phyloP scores from a whole-genome alignment of 2,113 vertebrate species.

The Dendropsophus ebraccatus region DNA sequence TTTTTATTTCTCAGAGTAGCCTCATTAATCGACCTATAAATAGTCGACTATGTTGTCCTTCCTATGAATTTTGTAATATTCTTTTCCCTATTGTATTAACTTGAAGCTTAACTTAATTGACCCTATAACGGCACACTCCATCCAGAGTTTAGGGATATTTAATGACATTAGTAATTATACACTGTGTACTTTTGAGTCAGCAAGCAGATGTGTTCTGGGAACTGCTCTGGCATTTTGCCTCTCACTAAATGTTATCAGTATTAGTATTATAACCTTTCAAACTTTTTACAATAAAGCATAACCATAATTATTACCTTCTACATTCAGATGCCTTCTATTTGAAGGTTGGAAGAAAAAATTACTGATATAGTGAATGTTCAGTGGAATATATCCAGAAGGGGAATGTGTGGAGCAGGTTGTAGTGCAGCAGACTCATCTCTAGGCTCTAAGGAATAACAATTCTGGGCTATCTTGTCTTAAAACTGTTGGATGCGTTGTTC shows the following conservation, averaged over 20 bases:
- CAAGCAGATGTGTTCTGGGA: constrained; percentile 39
- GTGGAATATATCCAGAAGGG: neutral
- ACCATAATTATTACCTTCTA: neutral
- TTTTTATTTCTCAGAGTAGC: neutral
- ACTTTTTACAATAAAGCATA: constrained; percentile 8
- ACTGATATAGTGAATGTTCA: neutral
- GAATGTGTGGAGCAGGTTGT: neutral
- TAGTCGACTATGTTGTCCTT: neutral
- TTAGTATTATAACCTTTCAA: constrained; percentile 27
- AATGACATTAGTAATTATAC: constrained; percentile 45
- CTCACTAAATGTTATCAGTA: constrained; percentile 34
- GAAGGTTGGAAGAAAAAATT: neutral
- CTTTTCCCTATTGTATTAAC: constrained; percentile 5
- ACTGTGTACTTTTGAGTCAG: constrained; percentile 41
- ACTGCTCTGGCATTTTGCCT: constrained; percentile 30
- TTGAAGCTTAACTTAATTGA: constrained; percentile 34
- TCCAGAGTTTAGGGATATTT: neutral
- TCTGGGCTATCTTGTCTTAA: too few relatives aligned
- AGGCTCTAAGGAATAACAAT: too few relatives aligned
- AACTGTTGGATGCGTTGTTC: too few relatives aligned
- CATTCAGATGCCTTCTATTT: neutral
- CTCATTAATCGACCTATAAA: neutral
- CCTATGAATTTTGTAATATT: constrained; percentile 9
- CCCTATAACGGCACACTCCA: constrained; percentile 20
- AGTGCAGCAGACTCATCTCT: too few relatives aligned